These are phyloP conservation scores for Argyresthia goedartella DNA, from an alignment of 2,888 invertebrate genomes.

Conservation along the genomic window DNA sequence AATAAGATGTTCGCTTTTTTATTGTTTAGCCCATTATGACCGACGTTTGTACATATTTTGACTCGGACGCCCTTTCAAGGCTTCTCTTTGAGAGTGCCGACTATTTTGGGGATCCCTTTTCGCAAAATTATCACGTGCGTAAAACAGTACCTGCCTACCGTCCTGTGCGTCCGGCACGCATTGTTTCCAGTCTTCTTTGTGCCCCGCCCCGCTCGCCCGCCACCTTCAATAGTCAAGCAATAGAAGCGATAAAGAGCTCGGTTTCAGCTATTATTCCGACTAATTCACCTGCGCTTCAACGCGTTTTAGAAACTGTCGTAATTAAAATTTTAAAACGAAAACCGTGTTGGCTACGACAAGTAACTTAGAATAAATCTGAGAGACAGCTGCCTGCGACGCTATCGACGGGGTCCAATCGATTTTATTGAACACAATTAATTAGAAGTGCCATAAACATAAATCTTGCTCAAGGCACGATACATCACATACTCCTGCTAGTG, in stretches of 20 bases:
- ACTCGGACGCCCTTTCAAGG: conserved; percentile 42
- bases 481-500: conserved; percentile 48
- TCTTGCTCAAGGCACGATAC: conserved; percentile 55
- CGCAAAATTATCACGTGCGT: conserved; percentile 48
- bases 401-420: conserved; percentile 49
- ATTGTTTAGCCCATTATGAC: conserved; percentile 54
- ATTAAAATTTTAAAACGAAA: neutral
- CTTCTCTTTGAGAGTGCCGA: conserved; percentile 42
- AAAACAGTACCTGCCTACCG: conserved; percentile 16
- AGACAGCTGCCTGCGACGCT: conserved; percentile 12
- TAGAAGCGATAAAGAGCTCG: conserved; percentile 14
- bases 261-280: conserved; percentile 11
- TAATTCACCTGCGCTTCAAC: conserved; percentile 2
- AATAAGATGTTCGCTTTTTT: conserved; percentile 67
- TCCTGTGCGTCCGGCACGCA: neutral
- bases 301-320: neutral
- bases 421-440: conserved; percentile 57
- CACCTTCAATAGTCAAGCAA: neutral
- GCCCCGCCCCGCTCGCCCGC: neutral
- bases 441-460: conserved; percentile 60
- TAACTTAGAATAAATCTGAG: neutral
- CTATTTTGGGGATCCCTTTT: conserved; percentile 26
- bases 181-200: neutral
- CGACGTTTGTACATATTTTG: conserved; percentile 65
- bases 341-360: neutral